These are phyloP conservation scores for Gymnoscopelus braueri DNA, from an alignment of 2,797 vertebrate species.

Conservation along the genomic window DNA sequence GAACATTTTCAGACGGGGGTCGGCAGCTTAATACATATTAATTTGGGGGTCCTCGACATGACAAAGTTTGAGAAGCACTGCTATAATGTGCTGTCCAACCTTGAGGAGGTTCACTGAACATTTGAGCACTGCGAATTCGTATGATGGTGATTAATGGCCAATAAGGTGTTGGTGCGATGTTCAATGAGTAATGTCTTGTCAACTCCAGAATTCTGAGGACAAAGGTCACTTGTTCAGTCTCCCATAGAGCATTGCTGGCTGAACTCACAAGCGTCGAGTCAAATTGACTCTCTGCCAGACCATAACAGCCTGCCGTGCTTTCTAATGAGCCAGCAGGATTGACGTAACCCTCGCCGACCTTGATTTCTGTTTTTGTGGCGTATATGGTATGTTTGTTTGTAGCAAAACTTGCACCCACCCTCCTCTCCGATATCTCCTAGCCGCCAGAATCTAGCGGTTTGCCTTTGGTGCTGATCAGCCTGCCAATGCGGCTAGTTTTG, in stretches of 20 bases:
- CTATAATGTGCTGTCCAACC: no score
- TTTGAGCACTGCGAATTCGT: not conserved
- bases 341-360: constrained; percentile 28
- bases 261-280: not conserved
- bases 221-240: no score
- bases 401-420: constrained; percentile 26
- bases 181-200: no score
- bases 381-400: constrained; percentile 3
- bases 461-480: constrained; percentile 54
- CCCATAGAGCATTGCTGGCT: no score
- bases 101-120: no score
- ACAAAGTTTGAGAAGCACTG: no score
- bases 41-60: no score
- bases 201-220: no score
- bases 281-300: constrained; percentile 11
- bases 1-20: no score
- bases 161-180: not conserved
- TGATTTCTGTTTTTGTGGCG: constrained; percentile 33
- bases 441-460: constrained; percentile 39
- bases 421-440: constrained; percentile 26
- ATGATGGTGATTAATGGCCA: not conserved
- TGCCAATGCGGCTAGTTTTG: constrained; percentile 58
- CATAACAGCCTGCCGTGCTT: constrained; percentile 10
- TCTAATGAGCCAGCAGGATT: constrained; percentile 45
- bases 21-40: no score